A percentile compares a stretch with the other conserved stretches of the same genome.
Evolutionary conservation across 2,797 vertebrate species (phyloP).

Genomic region (Parauchenoglanis punctatus): DNA sequence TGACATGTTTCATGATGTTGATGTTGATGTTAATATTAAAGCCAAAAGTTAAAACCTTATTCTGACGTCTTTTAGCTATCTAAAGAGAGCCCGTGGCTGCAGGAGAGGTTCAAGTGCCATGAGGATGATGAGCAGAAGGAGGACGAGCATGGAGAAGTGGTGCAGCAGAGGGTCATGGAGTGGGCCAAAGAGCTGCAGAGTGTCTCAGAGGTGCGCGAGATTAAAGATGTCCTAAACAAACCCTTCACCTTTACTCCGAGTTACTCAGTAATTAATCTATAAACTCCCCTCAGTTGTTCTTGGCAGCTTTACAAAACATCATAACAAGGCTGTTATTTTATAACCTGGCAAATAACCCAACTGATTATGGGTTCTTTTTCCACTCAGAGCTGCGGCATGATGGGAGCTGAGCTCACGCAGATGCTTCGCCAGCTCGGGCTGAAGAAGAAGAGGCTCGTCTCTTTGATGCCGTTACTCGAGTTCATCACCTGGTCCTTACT

Average conservation of each 20-base stretch:
- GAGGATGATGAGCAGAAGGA: slow-evolving; percentile 29
- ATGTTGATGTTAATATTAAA: neutral
- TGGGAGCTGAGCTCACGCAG: slow-evolving; percentile 66
- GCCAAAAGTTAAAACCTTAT: neutral
- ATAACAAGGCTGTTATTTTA: neutral
- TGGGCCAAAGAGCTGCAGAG: slow-evolving; percentile 77
- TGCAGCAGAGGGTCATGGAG: slow-evolving; percentile 67
- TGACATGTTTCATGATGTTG: neutral
- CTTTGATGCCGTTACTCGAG: slow-evolving; percentile 76
- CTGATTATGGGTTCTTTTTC: slow-evolving; percentile 24
- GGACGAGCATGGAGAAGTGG: slow-evolving; percentile 45
- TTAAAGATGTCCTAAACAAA: neutral
- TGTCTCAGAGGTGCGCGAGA: slow-evolving; percentile 68
- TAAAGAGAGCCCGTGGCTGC: slow-evolving; percentile 52
- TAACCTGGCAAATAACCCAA: neutral
- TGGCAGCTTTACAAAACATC: neutral
- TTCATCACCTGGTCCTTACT: slow-evolving; percentile 82
- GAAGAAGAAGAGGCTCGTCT: slow-evolving; percentile 71
- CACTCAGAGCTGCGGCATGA: slow-evolving; percentile 70
- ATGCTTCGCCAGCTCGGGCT: slow-evolving; percentile 68
- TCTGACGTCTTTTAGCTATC: slow-evolving; percentile 58
- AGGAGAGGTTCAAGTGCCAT: slow-evolving; percentile 37
- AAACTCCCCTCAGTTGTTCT: no score
- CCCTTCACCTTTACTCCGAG: neutral
- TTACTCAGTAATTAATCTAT: neutral